Conservation (phyloP, 1,140 invertebrate genomes). For the Eumaeus atala region DNA sequence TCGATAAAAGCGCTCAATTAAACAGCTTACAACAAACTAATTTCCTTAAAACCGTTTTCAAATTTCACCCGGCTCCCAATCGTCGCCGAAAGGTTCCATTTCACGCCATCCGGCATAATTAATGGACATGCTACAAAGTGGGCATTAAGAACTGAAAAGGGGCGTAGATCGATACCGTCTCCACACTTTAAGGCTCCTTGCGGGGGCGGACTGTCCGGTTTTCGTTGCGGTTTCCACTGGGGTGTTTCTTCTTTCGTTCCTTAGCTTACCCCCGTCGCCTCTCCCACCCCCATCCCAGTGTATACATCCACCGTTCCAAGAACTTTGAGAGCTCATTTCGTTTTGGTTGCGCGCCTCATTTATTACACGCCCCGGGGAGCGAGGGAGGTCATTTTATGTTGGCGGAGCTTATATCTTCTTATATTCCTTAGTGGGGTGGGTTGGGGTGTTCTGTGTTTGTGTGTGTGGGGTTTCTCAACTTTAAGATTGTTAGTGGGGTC, state of each 20-base stretch:
- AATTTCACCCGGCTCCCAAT: conserved; percentile 37
- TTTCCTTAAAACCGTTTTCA: conserved; percentile 41
- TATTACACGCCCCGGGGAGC: conserved; percentile 27
- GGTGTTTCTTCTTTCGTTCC: conserved; percentile 65
- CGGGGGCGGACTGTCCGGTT: conserved; percentile 46
- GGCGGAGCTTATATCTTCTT: conserved; percentile 57
- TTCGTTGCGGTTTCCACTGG: conserved; percentile 40
- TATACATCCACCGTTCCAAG: conserved; percentile 35
- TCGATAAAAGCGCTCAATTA: conserved; percentile 31
- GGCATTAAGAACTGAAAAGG: conserved; percentile 54
- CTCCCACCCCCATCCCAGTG: conserved; percentile 21
- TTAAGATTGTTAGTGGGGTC: conserved; percentile 69
- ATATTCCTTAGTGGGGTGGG: conserved; percentile 55
- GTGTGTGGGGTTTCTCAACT: conserved; percentile 55
- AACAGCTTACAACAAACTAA: conserved; percentile 42
- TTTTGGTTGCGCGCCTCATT: conserved; percentile 22
- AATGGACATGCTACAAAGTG: conserved; percentile 64
- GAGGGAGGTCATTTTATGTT: conserved; percentile 33
- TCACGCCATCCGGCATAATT: conserved; percentile 55
- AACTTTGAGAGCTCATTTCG: conserved; percentile 40
- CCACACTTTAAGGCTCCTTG: conserved; percentile 60
- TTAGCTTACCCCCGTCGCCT: conserved; percentile 34
- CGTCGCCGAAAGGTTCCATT: conserved; percentile 48
- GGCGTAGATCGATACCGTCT: conserved; percentile 54
- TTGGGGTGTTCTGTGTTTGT: conserved; percentile 34